These are phyloP conservation scores for Galagoides demidoff DNA, from an alignment of 2,797 vertebrate species.

Conservation along the genomic window DNA sequence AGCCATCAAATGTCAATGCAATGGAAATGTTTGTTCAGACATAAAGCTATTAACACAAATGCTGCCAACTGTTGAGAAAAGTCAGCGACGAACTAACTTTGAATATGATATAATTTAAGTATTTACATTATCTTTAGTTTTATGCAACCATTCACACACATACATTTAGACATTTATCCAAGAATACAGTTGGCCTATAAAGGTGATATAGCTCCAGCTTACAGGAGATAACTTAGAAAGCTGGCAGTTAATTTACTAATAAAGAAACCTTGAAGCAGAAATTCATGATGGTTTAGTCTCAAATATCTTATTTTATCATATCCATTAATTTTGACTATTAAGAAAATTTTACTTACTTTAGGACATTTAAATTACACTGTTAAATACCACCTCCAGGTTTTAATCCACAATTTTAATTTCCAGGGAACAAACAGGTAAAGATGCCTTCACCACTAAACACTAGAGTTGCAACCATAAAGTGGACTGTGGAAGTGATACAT, in stretches of 20 bases:
- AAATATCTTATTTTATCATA: conserved; percentile 31
- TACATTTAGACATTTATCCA: neutral
- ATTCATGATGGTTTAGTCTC: neutral
- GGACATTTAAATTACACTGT: conserved; percentile 7
- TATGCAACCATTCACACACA: neutral
- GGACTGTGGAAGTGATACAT: neutral
- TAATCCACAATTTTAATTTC: neutral
- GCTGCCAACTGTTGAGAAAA: neutral
- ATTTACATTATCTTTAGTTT: conserved; percentile 3
- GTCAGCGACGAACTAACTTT: conserved; percentile 11
- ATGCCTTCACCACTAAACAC: neutral
- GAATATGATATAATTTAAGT: neutral
- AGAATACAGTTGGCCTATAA: neutral
- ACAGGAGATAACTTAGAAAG: neutral
- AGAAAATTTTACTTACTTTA: neutral
- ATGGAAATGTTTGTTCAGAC: neutral
- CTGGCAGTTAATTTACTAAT: neutral
- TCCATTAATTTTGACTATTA: conserved; percentile 24
- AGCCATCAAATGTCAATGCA: neutral
- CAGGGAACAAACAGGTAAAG: neutral
- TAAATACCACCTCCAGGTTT: conserved; percentile 18
- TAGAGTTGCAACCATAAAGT: neutral
- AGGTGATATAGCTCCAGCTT: neutral
- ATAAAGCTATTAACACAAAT: neutral
- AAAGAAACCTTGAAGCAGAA: neutral